phyloP scores from a whole-genome alignment of 2,888 invertebrate genomes.

The Sarcophaga carnaria region DNA sequence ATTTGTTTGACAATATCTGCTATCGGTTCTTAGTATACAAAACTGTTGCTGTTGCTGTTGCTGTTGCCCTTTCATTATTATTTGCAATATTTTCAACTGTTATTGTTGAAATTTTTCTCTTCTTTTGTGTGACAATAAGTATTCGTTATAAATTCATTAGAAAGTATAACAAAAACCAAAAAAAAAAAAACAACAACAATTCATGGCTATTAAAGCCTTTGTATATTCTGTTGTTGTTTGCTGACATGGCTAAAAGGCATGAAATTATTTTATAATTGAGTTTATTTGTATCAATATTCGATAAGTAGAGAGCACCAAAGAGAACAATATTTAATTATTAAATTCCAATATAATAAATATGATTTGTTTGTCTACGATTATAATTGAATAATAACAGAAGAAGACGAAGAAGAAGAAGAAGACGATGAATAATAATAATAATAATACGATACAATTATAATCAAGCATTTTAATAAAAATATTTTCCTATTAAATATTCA shows the following conservation, averaged over 20 bases:
- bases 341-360: background rate
- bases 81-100: too few relatives aligned
- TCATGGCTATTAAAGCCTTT: background rate
- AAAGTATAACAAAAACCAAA: background rate
- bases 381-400: background rate
- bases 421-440: background rate
- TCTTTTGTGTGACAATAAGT: too few relatives aligned
- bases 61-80: too few relatives aligned
- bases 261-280: constrained; percentile 22
- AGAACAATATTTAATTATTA: background rate
- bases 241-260: background rate
- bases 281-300: constrained; percentile 1
- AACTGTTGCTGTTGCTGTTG: too few relatives aligned
- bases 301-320: background rate
- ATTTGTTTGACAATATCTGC: too few relatives aligned
- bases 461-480: background rate
- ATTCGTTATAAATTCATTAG: too few relatives aligned
- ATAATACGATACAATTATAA: background rate
- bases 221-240: constrained; percentile 18
- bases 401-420: background rate
- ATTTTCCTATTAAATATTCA: too few relatives aligned
- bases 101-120: too few relatives aligned
- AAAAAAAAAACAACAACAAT: background rate
- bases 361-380: constrained; percentile 4
- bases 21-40: too few relatives aligned